Base-by-base conservation (phyloP, 2,797 vertebrate genomes). In the Champsocephalus gunnari region DNA sequence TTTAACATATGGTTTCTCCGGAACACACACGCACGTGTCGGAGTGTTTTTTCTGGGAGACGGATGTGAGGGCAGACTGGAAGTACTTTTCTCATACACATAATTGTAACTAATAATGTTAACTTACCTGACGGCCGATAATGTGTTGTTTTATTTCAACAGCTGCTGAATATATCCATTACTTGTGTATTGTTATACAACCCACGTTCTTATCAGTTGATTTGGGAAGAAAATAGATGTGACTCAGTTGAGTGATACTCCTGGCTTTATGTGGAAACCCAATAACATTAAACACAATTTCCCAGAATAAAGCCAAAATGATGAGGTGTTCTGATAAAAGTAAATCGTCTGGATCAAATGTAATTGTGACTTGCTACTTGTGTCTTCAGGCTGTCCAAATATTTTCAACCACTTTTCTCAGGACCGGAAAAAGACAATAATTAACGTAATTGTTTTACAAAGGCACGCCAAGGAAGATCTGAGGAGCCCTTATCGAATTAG, bases 401-500 rank as follows among this genome's bases (percentile, higher is more conserved):
- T 56, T 73, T 72, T 56, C 10, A 62, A 67, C 14, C 10, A 66
- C n/a, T 60, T 66, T 48, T 80, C 58, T 68, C 6, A 2, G 9
- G 49, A 60, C 57, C 41, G 53, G 41, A 59, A 71, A 67, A 34
- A 28, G 28, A 38, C 34, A 10, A 68, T 0, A 10, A 73, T 74
- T 16, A 59, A 41, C 17, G 61, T 54, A 68, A 65, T 16, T 68
- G 66, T 12, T 76, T 24, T 24, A 66, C 48, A 79, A 74, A 79
- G 44, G 7, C 48, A 67, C 62, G 13, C 13, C 19, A 10, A 24
- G 53, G 32, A 58, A 58, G 63, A 80, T 77, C 61, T 75, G 14
- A 84, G 28, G 67, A 58, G 45, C 12, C 5, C 17, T 45, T 50
- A 70, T 53, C 62, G 53, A 86, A 86, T 87, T 82, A 89, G 34